Conservation (phyloP, 1,140 invertebrate genomes). For the Zelostemma sp. region DNA sequence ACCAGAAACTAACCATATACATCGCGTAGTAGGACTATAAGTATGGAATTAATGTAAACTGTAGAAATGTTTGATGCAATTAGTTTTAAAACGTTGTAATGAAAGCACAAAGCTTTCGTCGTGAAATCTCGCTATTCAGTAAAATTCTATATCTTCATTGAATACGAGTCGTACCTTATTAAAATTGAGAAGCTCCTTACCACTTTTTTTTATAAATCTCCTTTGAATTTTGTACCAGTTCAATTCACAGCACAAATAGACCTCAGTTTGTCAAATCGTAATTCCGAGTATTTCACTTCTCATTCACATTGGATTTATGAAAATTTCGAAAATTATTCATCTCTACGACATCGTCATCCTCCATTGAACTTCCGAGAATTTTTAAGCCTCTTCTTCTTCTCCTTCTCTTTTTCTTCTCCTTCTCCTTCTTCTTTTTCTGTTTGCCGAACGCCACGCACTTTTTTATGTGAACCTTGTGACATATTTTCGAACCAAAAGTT, state of each 20-base stretch:
- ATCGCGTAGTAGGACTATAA: too few species aligned
- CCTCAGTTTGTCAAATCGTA: constrained; percentile 6
- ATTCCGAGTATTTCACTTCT: neutral
- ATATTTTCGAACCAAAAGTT: too few species aligned
- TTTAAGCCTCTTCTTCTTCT: neutral
- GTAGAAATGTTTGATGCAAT: too few species aligned
- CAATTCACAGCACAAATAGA: neutral
- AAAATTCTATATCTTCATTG: neutral
- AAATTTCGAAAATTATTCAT: neutral
- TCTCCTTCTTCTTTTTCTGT: neutral
- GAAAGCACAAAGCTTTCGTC: too few species aligned
- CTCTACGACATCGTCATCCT: neutral
- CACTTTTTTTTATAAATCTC: constrained; percentile 7
- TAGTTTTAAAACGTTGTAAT: too few species aligned
- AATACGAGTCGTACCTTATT: constrained; percentile 5
- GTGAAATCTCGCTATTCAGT: too few species aligned
- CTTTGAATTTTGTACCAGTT: constrained; percentile 4
- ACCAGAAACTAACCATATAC: too few species aligned
- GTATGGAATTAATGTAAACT: too few species aligned
- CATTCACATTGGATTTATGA: neutral
- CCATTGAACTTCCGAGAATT: neutral
- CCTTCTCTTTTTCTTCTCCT: neutral
- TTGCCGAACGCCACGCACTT: too few species aligned
- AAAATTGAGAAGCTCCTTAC: constrained; percentile 2
- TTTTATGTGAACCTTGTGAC: too few species aligned